Evolutionary conservation across 2,888 invertebrate genomes (phyloP).

Genomic region (Balanococcus diminutus): DNA sequence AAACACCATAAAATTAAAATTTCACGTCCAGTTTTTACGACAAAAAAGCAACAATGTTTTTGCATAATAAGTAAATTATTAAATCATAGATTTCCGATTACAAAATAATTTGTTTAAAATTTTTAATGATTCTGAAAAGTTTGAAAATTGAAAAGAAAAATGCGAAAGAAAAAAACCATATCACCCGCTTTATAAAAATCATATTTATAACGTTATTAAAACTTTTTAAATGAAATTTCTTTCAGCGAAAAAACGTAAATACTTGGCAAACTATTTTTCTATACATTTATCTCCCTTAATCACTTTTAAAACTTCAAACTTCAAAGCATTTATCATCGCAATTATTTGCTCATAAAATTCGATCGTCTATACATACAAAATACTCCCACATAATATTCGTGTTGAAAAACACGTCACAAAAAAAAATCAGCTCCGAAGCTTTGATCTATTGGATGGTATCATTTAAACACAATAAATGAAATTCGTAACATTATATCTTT

Average conservation of each 20-base stretch:
- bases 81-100: background rate
- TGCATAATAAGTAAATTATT: background rate
- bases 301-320: conserved; percentile 4
- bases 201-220: conserved; percentile 22
- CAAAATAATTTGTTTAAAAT: background rate
- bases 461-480: conserved; percentile 8
- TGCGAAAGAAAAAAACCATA: background rate
- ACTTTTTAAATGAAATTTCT: conserved; percentile 2
- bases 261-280: background rate
- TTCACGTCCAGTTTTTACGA: background rate
- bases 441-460: background rate
- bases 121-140: background rate
- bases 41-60: background rate
- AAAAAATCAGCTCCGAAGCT: background rate
- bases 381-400: background rate
- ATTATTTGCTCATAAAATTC: conserved; percentile 5
- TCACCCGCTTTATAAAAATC: background rate
- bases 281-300: background rate
- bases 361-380: background rate
- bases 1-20: background rate
- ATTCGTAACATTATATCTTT: background rate
- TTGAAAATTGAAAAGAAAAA: background rate
- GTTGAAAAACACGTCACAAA: background rate
- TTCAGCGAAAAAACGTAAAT: background rate
- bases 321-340: background rate